These are phyloP conservation scores for Sebastes schlegelii DNA, from an alignment of 2,113 vertebrate species.

Conservation along the genomic window DNA sequence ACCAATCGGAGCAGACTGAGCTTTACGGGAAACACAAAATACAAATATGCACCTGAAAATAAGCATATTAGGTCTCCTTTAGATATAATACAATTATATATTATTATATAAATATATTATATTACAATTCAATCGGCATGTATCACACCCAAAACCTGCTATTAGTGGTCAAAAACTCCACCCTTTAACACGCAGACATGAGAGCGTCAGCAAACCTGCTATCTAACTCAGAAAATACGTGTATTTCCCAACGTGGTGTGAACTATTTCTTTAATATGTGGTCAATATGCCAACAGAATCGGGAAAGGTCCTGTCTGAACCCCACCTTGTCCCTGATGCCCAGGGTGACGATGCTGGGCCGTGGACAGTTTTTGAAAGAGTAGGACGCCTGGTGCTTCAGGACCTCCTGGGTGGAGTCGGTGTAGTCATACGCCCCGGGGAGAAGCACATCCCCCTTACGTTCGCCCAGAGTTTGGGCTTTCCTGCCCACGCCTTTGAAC, in stretches of 20 bases:
- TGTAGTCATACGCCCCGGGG: slow-evolving; percentile 73
- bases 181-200: neutral
- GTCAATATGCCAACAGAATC: neutral
- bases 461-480: slow-evolving; percentile 33
- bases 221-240: neutral
- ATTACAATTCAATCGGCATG: no score
- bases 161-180: neutral
- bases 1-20: no score
- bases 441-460: slow-evolving; percentile 66
- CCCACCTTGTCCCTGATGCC: slow-evolving; percentile 80
- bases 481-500: slow-evolving; percentile 84
- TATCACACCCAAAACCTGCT: no score
- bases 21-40: no score
- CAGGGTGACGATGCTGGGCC: slow-evolving; percentile 62
- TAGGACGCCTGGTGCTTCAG: slow-evolving; percentile 66
- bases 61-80: no score
- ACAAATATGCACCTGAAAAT: no score
- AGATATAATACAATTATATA: no score
- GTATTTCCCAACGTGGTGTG: neutral
- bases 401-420: slow-evolving; percentile 73
- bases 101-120: no score
- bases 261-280: neutral
- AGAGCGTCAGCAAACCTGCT: neutral
- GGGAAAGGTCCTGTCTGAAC: neutral
- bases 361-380: slow-evolving; percentile 80